phyloP scores from a whole-genome alignment of 2,113 vertebrate genomes.

The Oncorhynchus keta region DNA sequence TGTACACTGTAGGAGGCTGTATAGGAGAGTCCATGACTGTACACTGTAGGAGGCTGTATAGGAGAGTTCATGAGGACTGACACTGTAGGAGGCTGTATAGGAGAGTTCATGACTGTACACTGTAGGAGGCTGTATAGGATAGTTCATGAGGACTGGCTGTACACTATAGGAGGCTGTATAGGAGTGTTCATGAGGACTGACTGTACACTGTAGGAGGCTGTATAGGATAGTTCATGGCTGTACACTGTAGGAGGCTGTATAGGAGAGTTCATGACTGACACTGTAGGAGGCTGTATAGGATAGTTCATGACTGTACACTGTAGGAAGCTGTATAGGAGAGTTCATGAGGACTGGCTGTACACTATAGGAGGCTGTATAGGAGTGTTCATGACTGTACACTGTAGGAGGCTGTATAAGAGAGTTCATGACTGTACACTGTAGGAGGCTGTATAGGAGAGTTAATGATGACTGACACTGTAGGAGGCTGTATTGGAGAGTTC shows the following conservation, averaged over 20 bases:
- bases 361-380: not conserved
- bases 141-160: constrained; percentile 17
- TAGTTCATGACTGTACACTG: not conserved
- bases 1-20: not conserved
- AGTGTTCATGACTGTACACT: constrained; percentile 3
- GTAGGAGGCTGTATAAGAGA: not conserved
- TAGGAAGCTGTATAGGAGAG: not conserved
- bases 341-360: too few relatives aligned
- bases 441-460: not conserved
- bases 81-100: not conserved
- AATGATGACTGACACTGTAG: not conserved
- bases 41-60: not conserved
- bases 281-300: too few relatives aligned
- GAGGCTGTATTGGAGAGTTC: not conserved
- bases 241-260: too few relatives aligned
- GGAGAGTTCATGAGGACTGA: constrained; percentile 17
- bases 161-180: too few relatives aligned
- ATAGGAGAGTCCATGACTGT: constrained; percentile 6
- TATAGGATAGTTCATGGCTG: too few relatives aligned
- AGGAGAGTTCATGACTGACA: too few relatives aligned
- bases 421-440: not conserved
- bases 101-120: not conserved
- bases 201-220: too few relatives aligned
- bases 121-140: not conserved
- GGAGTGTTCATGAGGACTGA: too few relatives aligned